Percentiles rank a stretch among this genome's conserved stretches.
These are phyloP conservation scores for Pelecanoides urinatrix DNA, from an alignment of 2,113 vertebrate species.

Conservation along the genomic window DNA sequence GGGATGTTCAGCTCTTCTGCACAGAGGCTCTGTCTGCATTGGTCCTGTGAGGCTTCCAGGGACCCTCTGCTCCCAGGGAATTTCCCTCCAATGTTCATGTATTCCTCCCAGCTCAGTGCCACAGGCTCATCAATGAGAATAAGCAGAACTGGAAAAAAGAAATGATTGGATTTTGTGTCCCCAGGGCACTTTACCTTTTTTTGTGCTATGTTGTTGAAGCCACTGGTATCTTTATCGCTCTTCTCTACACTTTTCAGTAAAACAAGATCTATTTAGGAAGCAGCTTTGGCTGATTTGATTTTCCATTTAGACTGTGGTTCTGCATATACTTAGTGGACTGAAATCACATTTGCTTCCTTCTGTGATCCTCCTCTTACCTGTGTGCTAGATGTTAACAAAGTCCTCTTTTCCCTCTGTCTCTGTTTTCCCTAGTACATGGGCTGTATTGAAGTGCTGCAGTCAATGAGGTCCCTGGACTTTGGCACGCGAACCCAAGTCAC, in stretches of 20 bases:
- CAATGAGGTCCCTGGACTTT: slow-evolving; percentile 92
- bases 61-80: background rate
- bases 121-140: background rate
- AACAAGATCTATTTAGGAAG: slow-evolving; percentile 6
- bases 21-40: background rate
- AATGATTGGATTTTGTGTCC: background rate
- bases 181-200: background rate
- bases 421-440: slow-evolving; percentile 83
- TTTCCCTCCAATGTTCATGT: background rate
- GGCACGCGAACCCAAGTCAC: slow-evolving; percentile 90
- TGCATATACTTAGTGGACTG: background rate
- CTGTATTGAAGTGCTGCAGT: slow-evolving; percentile 89
- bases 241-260: slow-evolving; percentile 8
- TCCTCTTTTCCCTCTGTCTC: background rate
- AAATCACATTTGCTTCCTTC: slow-evolving; percentile 21
- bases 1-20: background rate
- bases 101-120: background rate
- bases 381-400: background rate
- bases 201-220: background rate
- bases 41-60: background rate
- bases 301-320: background rate
- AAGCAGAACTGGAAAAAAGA: background rate
- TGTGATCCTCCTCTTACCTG: background rate
- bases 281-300: slow-evolving; percentile 10
- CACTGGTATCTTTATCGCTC: background rate